Evolutionary conservation across 2,888 invertebrate genomes (phyloP), one percentile per base, ranked within the genome.

Genomic region (Hirtodrosophila confusa): DNA sequence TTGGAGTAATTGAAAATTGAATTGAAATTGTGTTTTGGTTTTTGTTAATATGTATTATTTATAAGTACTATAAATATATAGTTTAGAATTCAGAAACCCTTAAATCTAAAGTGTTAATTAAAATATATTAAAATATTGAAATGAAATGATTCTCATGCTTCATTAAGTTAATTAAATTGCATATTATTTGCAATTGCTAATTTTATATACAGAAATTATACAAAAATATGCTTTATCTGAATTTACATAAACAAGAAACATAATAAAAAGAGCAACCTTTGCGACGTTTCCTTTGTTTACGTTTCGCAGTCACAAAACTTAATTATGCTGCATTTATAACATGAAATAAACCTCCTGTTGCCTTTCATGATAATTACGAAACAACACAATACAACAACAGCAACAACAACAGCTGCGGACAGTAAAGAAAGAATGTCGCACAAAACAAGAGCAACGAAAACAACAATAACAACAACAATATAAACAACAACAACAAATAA

Each of bases 281-380:
- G 6, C 12, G 49, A 1, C 33, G 23, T 27, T 63, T 45, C 44
- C 27, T 53, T 48, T 57, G 9, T 44, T 50, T 41, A 3, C 29
- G 23, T 17, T 58, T 31, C 17, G 31, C 7, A 29, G 47, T 48
- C 23, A 61, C 63, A 66, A 80, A 80, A 75, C 84, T 69, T 80
- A 86, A 80, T 80, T 80, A 84, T 77, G 78, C 66, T 58, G 67
- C 80, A 69, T 86, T 84, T 80, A 75, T 65, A 64, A 67, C 44
- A 57, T 78, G 85, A 86, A 82, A 86, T 86, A 82, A 82, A 84
- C 87, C 87, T 82, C 82, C 87, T 86, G 85, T 86, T 86, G 82
- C 82, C 87, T 78, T 84, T 82, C 78, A 72, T 64, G 75, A 80
- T 84, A 80, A 82, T 80, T 80, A 72, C 72, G 68, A 63, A 66